Conservation (phyloP, 2,797 vertebrate species). For the Lagorchestes hirsutus region DNA sequence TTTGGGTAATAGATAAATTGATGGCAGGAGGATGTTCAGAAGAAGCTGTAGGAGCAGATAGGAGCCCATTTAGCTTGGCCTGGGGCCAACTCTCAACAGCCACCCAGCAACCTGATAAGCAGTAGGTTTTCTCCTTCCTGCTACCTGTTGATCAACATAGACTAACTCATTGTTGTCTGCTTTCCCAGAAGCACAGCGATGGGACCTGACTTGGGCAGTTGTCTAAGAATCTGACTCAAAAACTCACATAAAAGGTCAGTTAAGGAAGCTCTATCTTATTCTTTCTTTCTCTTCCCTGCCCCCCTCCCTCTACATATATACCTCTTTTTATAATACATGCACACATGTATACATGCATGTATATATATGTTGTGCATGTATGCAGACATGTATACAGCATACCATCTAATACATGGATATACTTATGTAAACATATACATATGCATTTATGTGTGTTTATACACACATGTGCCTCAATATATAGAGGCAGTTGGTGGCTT, state of each 20-base stretch:
- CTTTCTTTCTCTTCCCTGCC: too few species aligned
- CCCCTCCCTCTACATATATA: background rate
- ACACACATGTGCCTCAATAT: background rate
- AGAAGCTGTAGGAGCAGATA: background rate
- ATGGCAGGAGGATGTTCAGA: background rate
- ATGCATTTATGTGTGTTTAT: background rate
- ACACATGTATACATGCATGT: background rate
- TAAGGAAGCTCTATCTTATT: background rate
- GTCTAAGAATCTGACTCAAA: background rate
- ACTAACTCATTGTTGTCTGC: background rate
- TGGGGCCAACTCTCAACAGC: background rate
- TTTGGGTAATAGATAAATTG: background rate
- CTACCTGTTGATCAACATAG: background rate
- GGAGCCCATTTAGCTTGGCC: background rate
- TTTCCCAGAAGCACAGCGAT: background rate
- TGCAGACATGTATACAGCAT: background rate
- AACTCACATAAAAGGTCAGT: background rate
- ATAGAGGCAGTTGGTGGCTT: background rate
- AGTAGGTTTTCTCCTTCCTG: background rate
- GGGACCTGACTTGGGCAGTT: background rate
- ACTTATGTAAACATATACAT: background rate
- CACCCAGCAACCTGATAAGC: background rate
- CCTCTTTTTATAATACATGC: background rate
- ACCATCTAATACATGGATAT: background rate
- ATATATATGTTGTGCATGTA: too few species aligned